Percentiles rank a stretch among this genome's conserved stretches.
phyloP scores from a whole-genome alignment of 2,888 invertebrate species.

The Pandemis cinnamomeana region DNA sequence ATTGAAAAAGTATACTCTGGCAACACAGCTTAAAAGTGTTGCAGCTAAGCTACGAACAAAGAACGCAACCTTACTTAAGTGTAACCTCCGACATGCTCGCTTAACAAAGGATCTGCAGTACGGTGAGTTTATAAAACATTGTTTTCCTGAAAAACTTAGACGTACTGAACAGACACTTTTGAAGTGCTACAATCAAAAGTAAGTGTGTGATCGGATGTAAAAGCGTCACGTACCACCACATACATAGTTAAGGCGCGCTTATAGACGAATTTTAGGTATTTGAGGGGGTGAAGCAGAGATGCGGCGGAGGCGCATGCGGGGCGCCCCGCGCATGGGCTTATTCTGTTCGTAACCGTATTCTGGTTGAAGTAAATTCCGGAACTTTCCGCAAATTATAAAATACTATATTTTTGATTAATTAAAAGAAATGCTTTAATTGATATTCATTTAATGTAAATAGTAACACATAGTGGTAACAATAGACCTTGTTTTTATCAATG shows the following conservation, averaged over 20 bases:
- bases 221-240: conserved; percentile 64
- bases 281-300: too few relatives aligned
- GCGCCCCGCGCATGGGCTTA: too few relatives aligned
- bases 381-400: too few relatives aligned
- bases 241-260: conserved; percentile 70
- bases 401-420: too few relatives aligned
- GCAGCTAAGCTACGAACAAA: conserved; percentile 35
- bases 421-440: too few relatives aligned
- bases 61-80: conserved; percentile 15
- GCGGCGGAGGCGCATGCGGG: too few relatives aligned
- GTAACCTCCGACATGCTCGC: not conserved
- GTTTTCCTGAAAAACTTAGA: not conserved
- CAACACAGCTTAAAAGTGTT: conserved; percentile 77
- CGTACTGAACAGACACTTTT: conserved; percentile 4
- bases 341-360: too few relatives aligned
- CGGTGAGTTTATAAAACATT: not conserved
- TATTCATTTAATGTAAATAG: too few relatives aligned
- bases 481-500: too few relatives aligned
- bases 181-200: conserved; percentile 54
- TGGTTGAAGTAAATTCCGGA: too few relatives aligned
- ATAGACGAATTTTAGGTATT: too few relatives aligned
- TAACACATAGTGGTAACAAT: too few relatives aligned
- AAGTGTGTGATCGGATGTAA: conserved; percentile 65
- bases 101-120: not conserved
- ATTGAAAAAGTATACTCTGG: conserved; percentile 83